phyloP scores from a whole-genome alignment of 2,113 vertebrate genomes.

The Onychostoma macrolepis region DNA sequence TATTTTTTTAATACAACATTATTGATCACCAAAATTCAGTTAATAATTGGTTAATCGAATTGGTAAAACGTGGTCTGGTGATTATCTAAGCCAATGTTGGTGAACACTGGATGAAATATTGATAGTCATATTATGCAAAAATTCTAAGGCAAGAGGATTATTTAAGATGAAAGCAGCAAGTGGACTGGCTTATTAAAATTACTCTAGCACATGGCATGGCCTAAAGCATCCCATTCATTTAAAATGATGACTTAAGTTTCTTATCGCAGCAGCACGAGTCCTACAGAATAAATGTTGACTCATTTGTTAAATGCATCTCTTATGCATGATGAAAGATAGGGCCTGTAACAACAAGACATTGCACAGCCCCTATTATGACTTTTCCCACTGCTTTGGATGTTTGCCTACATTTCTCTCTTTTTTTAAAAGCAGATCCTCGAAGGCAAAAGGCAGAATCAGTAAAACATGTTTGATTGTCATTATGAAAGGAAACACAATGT shows the following conservation, averaged over 20 bases:
- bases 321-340: constrained; percentile 2
- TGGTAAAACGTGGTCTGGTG: not conserved
- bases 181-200: constrained; percentile 47
- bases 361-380: constrained; percentile 15
- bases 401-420: constrained; percentile 24
- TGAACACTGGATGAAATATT: constrained; percentile 1
- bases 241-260: constrained; percentile 50
- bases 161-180: constrained; percentile 25
- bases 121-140: not conserved
- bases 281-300: constrained; percentile 44
- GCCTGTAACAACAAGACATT: not conserved
- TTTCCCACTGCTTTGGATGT: not conserved
- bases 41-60: too few relatives aligned
- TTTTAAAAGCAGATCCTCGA: not conserved
- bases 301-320: constrained; percentile 53
- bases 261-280: constrained; percentile 39
- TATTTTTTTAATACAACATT: not conserved
- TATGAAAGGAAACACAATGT: constrained; percentile 39
- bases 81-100: not conserved
- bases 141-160: constrained; percentile 33
- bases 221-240: constrained; percentile 33
- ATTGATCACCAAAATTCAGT: not conserved
- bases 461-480: constrained; percentile 37
- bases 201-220: not conserved
- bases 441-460: constrained; percentile 32